Evolutionary conservation across 1,140 invertebrate species (phyloP).

Genomic region (Solenopsis fugax): DNA sequence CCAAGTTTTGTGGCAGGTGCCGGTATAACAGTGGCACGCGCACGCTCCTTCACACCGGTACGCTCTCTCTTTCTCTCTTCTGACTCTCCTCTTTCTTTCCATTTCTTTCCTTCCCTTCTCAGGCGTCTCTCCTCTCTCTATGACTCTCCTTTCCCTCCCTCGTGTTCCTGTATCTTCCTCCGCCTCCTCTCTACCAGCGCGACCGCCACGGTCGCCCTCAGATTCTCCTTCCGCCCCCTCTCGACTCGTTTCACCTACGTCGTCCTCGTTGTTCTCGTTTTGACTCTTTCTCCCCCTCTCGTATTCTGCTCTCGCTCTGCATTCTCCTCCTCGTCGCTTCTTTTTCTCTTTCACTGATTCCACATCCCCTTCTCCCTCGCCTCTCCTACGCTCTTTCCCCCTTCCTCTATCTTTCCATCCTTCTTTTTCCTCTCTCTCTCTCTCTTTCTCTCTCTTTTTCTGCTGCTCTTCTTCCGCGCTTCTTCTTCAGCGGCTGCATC

Average conservation of each 20-base stretch:
- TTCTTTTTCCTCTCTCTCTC: neutral
- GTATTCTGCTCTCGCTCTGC: conserved; percentile 49
- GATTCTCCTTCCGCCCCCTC: conserved; percentile 19
- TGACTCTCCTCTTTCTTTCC: conserved; percentile 17
- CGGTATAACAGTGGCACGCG: conserved; percentile 78
- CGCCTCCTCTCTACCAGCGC: conserved; percentile 20
- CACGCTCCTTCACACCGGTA: conserved; percentile 75
- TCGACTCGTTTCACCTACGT: conserved; percentile 66
- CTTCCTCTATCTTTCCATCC: neutral
- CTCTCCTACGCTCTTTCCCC: conserved; percentile 6
- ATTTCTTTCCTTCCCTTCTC: neutral
- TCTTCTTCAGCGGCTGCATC: conserved; percentile 73
- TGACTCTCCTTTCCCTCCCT: conserved; percentile 8
- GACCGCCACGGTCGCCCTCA: conserved; percentile 39
- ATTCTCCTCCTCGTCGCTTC: conserved; percentile 19
- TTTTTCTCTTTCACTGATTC: conserved; percentile 52
- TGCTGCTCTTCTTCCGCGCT: conserved; percentile 38
- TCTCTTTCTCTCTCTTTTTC: conserved; percentile 11
- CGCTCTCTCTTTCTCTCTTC: conserved; percentile 59
- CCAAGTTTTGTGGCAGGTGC: conserved; percentile 79
- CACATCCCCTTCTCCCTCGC: neutral
- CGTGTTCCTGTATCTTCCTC: conserved; percentile 49
- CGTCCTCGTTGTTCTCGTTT: conserved; percentile 70
- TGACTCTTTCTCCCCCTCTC: conserved; percentile 60
- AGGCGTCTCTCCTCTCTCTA: conserved; percentile 20